Percentiles rank a stretch among this genome's conserved stretches.
These are phyloP conservation scores for Cantharis rufa DNA, from an alignment of 2,888 invertebrate species.

Conservation along the genomic window DNA sequence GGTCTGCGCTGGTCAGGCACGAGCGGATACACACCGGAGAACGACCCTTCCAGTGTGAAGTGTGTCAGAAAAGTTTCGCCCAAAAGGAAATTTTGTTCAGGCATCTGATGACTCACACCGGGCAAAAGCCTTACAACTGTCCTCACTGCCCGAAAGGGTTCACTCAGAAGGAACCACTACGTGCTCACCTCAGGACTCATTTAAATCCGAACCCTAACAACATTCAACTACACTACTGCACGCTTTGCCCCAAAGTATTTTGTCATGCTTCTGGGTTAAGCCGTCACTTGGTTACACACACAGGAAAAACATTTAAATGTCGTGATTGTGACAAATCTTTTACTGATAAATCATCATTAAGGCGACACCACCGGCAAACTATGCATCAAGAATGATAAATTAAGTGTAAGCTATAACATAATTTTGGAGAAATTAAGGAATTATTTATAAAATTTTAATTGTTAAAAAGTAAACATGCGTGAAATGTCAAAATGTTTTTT, in stretches of 20 bases:
- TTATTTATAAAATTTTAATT: background rate
- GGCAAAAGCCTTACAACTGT: conserved; percentile 70
- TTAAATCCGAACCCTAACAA: conserved; percentile 61
- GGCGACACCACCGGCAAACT: conserved; percentile 62
- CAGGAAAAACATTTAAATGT: conserved; percentile 68
- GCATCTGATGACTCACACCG: conserved; percentile 64
- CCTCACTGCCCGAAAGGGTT: conserved; percentile 69
- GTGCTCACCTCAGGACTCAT: conserved; percentile 66
- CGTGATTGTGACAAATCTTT: conserved; percentile 69
- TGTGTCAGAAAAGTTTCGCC: conserved; percentile 69
- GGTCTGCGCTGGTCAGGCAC: conserved; percentile 70
- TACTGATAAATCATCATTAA: conserved; percentile 72
- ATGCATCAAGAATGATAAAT: conserved; percentile 41
- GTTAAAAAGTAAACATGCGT: background rate
- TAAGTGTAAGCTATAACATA: background rate
- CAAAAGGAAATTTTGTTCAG: conserved; percentile 72
- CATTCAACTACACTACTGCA: conserved; percentile 68
- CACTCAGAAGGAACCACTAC: conserved; percentile 72
- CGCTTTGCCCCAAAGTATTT: conserved; percentile 67
- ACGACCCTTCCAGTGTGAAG: conserved; percentile 59
- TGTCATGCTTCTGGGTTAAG: conserved; percentile 68
- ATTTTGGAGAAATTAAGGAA: background rate
- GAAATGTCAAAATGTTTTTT: background rate
- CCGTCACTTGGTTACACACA: conserved; percentile 68
- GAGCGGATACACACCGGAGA: conserved; percentile 70